Evolutionary conservation across 2,888 invertebrate genomes (phyloP).

Genomic region (Euproctis similis): DNA sequence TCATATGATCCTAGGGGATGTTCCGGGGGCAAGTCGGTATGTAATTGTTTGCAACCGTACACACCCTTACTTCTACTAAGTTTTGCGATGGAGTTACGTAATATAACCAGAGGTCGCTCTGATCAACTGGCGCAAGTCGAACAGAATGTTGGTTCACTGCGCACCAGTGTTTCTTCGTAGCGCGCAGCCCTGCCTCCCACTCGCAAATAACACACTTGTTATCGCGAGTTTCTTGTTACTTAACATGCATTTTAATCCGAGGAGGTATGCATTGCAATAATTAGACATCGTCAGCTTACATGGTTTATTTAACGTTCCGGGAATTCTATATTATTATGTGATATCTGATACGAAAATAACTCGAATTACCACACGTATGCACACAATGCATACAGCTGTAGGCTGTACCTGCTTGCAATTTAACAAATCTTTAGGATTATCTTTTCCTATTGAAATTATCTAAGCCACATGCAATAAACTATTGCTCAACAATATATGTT

Average conservation of each 20-base stretch:
- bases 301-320: slow-evolving; percentile 45
- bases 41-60: slow-evolving; percentile 52
- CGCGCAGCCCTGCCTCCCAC: slow-evolving; percentile 69
- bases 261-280: slow-evolving; percentile 37
- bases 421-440: too few relatives aligned
- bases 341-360: slow-evolving; percentile 34
- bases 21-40: slow-evolving; percentile 45
- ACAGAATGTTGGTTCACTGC: slow-evolving; percentile 71
- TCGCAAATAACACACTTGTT: slow-evolving; percentile 51
- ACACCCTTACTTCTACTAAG: slow-evolving; percentile 63
- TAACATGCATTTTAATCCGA: slow-evolving; percentile 57
- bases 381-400: too few relatives aligned
- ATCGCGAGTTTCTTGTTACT: slow-evolving; percentile 69
- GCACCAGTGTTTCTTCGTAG: slow-evolving; percentile 55
- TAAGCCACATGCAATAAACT: too few relatives aligned
- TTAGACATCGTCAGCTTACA: slow-evolving; percentile 60
- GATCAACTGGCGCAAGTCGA: slow-evolving; percentile 71
- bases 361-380: too few relatives aligned
- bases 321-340: slow-evolving; percentile 39
- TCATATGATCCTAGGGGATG: too few relatives aligned
- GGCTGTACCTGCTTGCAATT: too few relatives aligned
- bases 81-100: slow-evolving; percentile 69
- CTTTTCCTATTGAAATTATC: too few relatives aligned
- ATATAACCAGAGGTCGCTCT: slow-evolving; percentile 70
- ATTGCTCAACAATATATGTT: too few relatives aligned